These are phyloP conservation scores for Corydoras sp. DNA, from an alignment of 2,113 vertebrate genomes.

Conservation along the genomic window DNA sequence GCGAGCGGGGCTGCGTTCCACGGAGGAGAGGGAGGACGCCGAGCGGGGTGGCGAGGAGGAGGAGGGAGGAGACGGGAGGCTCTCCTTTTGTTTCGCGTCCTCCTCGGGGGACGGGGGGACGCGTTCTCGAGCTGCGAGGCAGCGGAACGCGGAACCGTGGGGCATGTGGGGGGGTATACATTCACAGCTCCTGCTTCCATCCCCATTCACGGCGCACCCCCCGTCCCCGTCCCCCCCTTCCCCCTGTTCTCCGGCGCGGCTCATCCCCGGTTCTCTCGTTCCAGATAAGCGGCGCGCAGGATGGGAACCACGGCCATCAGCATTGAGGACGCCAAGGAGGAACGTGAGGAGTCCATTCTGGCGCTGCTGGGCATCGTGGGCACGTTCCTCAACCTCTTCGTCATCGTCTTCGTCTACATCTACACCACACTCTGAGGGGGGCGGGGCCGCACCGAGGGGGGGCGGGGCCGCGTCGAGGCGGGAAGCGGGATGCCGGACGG, in stretches of 20 bases:
- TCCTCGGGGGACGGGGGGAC: neutral
- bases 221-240: neutral
- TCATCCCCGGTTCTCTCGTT: no score
- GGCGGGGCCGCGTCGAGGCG: neutral
- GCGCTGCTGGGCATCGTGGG: constrained; percentile 81
- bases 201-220: no score
- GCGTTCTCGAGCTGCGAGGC: no score
- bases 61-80: neutral
- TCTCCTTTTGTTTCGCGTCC: neutral
- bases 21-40: neutral
- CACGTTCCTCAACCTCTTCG: constrained; percentile 84
- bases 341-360: constrained; percentile 85
- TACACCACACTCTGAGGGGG: constrained; percentile 79
- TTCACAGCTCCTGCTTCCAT: no score
- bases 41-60: neutral
- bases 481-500: no score
- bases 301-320: constrained; percentile 82
- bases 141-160: no score
- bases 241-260: no score
- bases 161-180: no score
- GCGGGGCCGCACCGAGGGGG: neutral
- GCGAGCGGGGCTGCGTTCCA: neutral
- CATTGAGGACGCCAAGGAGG: constrained; percentile 82
- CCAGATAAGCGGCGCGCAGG: constrained; percentile 74
- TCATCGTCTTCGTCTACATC: constrained; percentile 85